These are phyloP conservation scores for Meloidogyne floridensis DNA, from an alignment of 1,140 invertebrate genomes.

Conservation along the genomic window DNA sequence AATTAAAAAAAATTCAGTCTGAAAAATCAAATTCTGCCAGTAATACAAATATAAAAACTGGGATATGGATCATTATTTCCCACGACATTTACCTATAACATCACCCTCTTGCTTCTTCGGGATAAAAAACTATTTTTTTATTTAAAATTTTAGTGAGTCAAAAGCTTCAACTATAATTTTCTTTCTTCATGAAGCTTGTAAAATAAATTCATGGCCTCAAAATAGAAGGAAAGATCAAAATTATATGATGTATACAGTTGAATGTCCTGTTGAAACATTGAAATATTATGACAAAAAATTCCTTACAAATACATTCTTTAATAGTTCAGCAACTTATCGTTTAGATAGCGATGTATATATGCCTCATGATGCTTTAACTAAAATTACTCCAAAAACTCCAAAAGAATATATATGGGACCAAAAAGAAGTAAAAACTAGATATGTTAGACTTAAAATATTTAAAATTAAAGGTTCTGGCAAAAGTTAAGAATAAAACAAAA, in stretches of 20 bases:
- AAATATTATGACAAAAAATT: neutral
- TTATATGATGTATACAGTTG: neutral
- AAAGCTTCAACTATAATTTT: conserved; percentile 15
- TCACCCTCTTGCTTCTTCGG: too few relatives aligned
- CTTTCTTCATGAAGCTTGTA: neutral
- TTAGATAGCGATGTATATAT: conserved; percentile 10
- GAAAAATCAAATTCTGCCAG: too few relatives aligned
- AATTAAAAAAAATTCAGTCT: too few relatives aligned
- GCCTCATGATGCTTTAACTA: conserved; percentile 16
- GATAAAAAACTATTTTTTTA: neutral
- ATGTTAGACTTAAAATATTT: conserved; percentile 2
- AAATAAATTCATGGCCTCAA: neutral
- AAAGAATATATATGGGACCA: conserved; percentile 3
- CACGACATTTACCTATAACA: too few relatives aligned
- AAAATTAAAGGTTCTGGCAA: neutral
- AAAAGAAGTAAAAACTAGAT: neutral
- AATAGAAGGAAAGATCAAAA: neutral
- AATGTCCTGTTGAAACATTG: conserved; percentile 1
- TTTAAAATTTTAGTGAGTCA: neutral
- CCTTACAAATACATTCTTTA: neutral
- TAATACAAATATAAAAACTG: too few relatives aligned
- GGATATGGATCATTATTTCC: too few relatives aligned
- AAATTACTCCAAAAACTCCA: neutral
- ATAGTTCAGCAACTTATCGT: neutral
- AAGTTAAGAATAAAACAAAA: conserved; percentile 1